Conservation (phyloP, 2,888 invertebrate genomes). For the Geophilus truncorum region DNA sequence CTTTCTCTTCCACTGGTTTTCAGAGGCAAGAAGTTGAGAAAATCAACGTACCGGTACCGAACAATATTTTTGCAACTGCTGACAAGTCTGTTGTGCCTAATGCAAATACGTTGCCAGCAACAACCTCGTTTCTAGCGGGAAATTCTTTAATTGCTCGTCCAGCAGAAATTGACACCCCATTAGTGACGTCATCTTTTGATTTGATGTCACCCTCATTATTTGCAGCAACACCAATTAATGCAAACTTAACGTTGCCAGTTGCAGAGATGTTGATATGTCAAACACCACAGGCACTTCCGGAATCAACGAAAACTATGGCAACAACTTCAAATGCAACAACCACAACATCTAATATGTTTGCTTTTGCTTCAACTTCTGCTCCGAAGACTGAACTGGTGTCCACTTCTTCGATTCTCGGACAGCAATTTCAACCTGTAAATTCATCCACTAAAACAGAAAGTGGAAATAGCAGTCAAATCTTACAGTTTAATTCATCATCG, state of each 20-base stretch:
- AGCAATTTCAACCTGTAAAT: neutral
- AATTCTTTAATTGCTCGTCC: neutral
- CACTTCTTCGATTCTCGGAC: neutral
- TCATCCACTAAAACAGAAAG: neutral
- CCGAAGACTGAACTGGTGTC: neutral
- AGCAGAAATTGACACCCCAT: neutral
- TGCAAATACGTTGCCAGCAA: neutral
- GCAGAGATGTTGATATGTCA: too few species aligned
- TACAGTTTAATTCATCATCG: too few species aligned
- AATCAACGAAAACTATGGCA: neutral
- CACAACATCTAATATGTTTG: neutral
- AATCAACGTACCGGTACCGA: neutral
- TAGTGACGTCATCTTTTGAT: neutral
- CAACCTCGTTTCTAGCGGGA: neutral
- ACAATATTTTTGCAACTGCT: neutral
- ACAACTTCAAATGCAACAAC: neutral
- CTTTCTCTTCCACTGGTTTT: neutral
- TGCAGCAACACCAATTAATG: neutral
- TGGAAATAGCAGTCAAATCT: neutral
- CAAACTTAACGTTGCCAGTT: neutral
- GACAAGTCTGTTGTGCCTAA: neutral
- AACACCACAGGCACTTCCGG: too few species aligned
- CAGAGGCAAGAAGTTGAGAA: neutral
- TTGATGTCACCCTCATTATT: neutral
- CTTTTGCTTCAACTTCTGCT: neutral